Evolutionary conservation across 2,888 invertebrate genomes (phyloP), one percentile per base, ranked within the genome.

Genomic region (Pherbina coryleti): DNA sequence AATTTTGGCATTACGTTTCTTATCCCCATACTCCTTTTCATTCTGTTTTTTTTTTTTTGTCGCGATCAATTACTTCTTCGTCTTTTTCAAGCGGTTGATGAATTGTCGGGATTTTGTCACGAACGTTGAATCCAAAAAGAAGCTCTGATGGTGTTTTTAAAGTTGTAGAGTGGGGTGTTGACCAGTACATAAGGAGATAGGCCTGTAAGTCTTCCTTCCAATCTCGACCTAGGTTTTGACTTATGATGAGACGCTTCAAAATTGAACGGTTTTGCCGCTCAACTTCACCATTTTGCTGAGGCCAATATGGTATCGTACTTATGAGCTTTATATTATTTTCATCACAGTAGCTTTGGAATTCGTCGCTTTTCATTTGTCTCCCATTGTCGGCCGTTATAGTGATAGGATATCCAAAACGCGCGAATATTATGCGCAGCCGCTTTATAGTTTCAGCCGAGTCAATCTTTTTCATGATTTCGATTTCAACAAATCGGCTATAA

Each of bases 161-260:
- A 31, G 86, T 85, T 37, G 82, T 80, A n/a, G 84, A 79, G 76
- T 85, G 85, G 22, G 83, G 84, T 49, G 85, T 82, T 44, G 82
- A 71, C 37, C 71, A 14, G 31, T 74, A 79, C 77, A 79, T 77
- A 19, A 79, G n/a, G 17, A 75, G 44, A 9, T 55, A 77, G n/a
- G 81, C 75, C 11, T 79, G 51, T 75, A 83, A 69, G 78, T 83
- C 81, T 14, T 76, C 76, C 71, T 78, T 80, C 82, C 81, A 84
- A 71, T 82, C 66, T 77, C 57, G 55, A 3, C 55, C 64, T n/a
- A 60, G 76, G 19, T 55, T 78, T 37, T 82, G 81, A 19, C 82
- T 76, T 51, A 81, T 84, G 78, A 81, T 72, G 14, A 82, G 49
- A 44, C 78, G 77, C 77, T 87, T 86, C 31, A 84, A 78, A 8